A percentile compares a stretch with the other conserved stretches of the same genome.
Conservation (phyloP, 2,113 vertebrate species). For the Leucosticte australis region DNA sequence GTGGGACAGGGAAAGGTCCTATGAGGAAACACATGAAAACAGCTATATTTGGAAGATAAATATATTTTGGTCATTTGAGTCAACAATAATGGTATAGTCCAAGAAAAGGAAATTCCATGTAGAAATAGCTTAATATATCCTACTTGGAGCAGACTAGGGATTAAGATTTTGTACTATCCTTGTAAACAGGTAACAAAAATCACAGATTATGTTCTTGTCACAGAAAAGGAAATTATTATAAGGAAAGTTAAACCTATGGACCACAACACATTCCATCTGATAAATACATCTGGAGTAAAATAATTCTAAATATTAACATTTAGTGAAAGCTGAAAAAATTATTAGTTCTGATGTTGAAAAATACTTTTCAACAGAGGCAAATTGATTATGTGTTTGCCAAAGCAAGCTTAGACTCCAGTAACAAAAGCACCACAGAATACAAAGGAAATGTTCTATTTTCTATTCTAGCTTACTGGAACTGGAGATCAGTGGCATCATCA, state of each 20-base stretch:
- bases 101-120: neutral
- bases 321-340: neutral
- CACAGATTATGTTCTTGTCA: neutral
- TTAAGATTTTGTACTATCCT: neutral
- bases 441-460: neutral
- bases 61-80: neutral
- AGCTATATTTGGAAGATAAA: constrained; percentile 6
- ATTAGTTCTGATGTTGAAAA: neutral
- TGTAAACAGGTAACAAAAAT: neutral
- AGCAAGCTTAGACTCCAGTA: neutral
- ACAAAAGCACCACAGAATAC: neutral
- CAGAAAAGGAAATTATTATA: neutral
- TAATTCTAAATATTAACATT: neutral
- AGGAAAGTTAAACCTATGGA: neutral
- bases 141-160: neutral
- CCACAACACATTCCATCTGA: neutral
- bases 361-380: neutral
- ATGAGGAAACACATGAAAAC: neutral
- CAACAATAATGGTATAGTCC: neutral
- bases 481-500: neutral
- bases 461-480: neutral
- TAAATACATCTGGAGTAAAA: neutral
- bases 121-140: neutral
- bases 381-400: neutral
- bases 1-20: neutral